Evolutionary conservation across 2,113 vertebrate genomes (phyloP).

Genomic region (Toxostoma redivivum): DNA sequence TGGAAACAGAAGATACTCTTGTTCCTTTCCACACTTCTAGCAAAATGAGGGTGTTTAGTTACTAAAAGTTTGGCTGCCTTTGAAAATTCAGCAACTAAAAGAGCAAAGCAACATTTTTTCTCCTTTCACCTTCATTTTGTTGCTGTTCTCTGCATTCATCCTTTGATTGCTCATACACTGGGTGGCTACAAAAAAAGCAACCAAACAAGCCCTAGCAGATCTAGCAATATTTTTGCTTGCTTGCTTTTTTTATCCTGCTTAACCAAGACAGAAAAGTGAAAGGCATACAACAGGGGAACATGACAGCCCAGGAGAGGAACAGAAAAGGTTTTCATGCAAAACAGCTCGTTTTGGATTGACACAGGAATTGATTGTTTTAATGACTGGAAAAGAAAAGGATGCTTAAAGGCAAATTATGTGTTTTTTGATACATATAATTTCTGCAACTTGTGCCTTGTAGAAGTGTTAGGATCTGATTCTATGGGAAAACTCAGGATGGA

Average conservation of each 20-base stretch:
- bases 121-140: not conserved
- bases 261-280: not conserved
- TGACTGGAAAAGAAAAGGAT: not conserved
- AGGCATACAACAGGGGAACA: not conserved
- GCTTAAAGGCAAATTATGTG: not conserved
- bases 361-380: slow-evolving; percentile 20
- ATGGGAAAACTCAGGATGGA: not conserved
- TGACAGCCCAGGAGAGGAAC: not conserved
- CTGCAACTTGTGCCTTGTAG: not conserved
- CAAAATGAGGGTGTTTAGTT: not conserved
- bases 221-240: not conserved
- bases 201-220: not conserved
- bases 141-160: not conserved
- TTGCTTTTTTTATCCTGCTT: not conserved
- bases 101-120: not conserved
- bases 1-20: not conserved
- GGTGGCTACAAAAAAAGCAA: not conserved
- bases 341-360: not conserved
- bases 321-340: not conserved
- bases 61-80: not conserved
- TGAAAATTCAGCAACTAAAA: not conserved
- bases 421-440: not conserved
- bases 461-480: not conserved
- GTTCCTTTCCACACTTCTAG: not conserved
- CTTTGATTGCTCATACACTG: not conserved